Evolutionary conservation across 2,113 vertebrate species (phyloP), one percentile per base, ranked within the genome.

Genomic region (Lonchura striata): DNA sequence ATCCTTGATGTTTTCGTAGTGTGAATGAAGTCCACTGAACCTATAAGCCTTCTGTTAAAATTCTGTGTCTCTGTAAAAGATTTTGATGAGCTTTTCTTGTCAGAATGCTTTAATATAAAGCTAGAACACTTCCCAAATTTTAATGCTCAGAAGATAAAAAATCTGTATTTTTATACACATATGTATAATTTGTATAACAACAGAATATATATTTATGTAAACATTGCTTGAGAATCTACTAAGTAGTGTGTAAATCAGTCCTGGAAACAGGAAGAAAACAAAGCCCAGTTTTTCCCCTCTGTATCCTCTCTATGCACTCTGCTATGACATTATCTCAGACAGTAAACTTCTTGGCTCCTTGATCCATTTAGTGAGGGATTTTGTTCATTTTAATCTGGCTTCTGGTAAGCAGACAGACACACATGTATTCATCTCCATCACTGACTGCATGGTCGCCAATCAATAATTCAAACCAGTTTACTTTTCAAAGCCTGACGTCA

Each of bases 311-410:
- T 35, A 42, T 64, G 84, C 72, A 86, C 54, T 78, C 68, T 85
- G 52, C 65, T 50, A 94, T 74, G 85, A 87, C 91, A 92, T 83
- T 69, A 89, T 70, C 70, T 89, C 87, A 96, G 74, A 93, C 72
- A 92, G 94, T 88, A 90, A 95, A 93, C 76, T 89, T 89, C 83
- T 92, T 78, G 91, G 81, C 82, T 82, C 39, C 70, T 57, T 94
- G 88, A 96, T 97, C 86, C 88, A 97, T 92, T 95, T 94, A 96
- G 71, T 19, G 23, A 80, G 56, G 88, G 90, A 94, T 94, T 94
- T 92, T 83, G 83, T 46, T 88, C 57, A 86, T 93, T 96, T 90
- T 95, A 82, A 95, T 88, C 81, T 86, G 71, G 80, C 80, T 92
- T 83, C 86, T 95, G 79, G 87, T 92, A 82, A 95, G 92, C n/a